phyloP scores from a whole-genome alignment of 2,888 invertebrate species.

The Drosophila phalerata region DNA sequence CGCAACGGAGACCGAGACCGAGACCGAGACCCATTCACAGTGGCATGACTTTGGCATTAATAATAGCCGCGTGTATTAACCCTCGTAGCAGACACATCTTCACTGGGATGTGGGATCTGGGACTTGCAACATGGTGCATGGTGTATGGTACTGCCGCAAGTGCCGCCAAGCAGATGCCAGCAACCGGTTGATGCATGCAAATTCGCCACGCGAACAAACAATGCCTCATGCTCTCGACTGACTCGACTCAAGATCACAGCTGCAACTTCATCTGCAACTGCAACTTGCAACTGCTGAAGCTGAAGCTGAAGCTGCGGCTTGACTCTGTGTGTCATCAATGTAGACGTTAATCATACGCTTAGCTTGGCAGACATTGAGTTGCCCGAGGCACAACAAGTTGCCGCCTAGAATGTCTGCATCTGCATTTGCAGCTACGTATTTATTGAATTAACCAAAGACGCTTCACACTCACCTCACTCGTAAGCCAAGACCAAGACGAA shows the following conservation, averaged over 20 bases:
- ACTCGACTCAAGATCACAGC: constrained; percentile 20
- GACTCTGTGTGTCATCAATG: constrained; percentile 72
- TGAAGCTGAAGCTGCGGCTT: constrained; percentile 3
- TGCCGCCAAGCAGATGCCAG: constrained; percentile 52
- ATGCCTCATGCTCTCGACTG: constrained; percentile 37
- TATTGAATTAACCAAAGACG: constrained; percentile 71
- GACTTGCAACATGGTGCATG: background rate
- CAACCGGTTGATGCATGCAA: constrained; percentile 81
- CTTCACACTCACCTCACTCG: constrained; percentile 1
- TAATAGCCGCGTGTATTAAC: constrained; percentile 66
- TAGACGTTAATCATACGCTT: constrained; percentile 81
- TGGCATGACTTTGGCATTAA: constrained; percentile 60
- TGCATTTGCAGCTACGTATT: constrained; percentile 33
- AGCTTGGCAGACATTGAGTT: constrained; percentile 66
- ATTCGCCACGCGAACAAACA: constrained; percentile 76
- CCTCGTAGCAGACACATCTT: constrained; percentile 50
- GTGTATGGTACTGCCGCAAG: constrained; percentile 53
- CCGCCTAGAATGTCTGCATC: constrained; percentile 61
- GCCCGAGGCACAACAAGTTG: constrained; percentile 60
- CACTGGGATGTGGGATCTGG: constrained; percentile 21
- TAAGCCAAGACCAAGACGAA: background rate
- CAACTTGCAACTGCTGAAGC: constrained; percentile 2
- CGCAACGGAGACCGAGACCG: background rate
- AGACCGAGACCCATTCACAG: constrained; percentile 58
- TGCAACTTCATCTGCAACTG: constrained; percentile 40